Evolutionary conservation across 2,888 invertebrate genomes (phyloP).

Genomic region (Limnephilus marmoratus): DNA sequence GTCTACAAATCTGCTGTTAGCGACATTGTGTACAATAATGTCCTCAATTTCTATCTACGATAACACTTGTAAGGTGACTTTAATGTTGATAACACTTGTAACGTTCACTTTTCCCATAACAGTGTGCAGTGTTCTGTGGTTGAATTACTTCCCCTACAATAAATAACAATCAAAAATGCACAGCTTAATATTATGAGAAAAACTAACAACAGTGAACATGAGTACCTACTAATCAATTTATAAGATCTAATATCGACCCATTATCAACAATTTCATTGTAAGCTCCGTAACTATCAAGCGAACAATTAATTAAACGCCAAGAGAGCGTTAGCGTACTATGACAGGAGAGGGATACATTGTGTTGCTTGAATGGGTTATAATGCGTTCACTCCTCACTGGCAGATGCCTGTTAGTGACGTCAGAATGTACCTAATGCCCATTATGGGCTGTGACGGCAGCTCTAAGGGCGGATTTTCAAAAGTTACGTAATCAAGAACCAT

Average conservation of each 20-base stretch:
- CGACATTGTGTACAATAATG: too few relatives aligned
- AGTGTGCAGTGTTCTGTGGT: too few relatives aligned
- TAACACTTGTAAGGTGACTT: too few relatives aligned
- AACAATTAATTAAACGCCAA: slow-evolving; percentile 50
- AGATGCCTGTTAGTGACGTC: slow-evolving; percentile 43
- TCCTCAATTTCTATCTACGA: too few relatives aligned
- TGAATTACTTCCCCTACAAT: too few relatives aligned
- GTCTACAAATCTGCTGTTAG: too few relatives aligned
- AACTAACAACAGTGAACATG: not conserved
- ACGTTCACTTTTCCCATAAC: too few relatives aligned
- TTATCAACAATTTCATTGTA: not conserved
- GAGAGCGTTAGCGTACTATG: slow-evolving; percentile 23
- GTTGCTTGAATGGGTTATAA: slow-evolving; percentile 6
- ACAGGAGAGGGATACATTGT: slow-evolving; percentile 13
- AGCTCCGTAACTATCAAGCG: not conserved
- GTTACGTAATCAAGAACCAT: not conserved
- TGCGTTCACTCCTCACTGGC: slow-evolving; percentile 40
- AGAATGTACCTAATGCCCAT: not conserved
- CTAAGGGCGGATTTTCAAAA: not conserved
- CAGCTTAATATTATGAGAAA: too few relatives aligned
- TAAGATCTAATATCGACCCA: not conserved
- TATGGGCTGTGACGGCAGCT: not conserved
- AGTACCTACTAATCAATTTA: not conserved
- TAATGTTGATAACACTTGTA: too few relatives aligned
- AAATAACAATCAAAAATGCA: too few relatives aligned